Evolutionary conservation across 1,140 invertebrate species (phyloP).

Genomic region (Pantala flavescens): DNA sequence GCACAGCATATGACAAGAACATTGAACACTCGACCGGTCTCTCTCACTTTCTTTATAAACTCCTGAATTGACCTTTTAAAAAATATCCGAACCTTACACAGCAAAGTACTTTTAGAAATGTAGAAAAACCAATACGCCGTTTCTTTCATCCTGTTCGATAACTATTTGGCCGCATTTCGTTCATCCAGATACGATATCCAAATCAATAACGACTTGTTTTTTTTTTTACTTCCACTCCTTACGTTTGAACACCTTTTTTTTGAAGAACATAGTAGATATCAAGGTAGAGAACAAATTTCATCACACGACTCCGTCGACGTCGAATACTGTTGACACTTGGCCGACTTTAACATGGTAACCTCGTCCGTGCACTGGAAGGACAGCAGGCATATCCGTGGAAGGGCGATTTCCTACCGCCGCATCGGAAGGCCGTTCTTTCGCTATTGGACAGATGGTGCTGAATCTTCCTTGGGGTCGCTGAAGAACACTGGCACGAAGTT

Average conservation of each 20-base stretch:
- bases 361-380: not conserved
- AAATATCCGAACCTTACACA: not conserved
- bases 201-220: not conserved
- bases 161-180: not conserved
- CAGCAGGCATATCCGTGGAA: not conserved
- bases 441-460: not conserved
- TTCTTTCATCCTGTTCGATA: not conserved
- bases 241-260: no score
- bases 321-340: not conserved
- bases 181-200: not conserved
- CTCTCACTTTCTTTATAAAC: not conserved
- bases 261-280: no score
- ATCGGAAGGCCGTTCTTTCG: not conserved
- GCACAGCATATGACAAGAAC: not conserved
- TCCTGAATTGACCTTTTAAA: not conserved
- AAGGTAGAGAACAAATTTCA: not conserved
- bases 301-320: not conserved
- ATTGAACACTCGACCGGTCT: not conserved
- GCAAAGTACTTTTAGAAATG: constrained; percentile 1
- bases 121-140: not conserved
- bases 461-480: not conserved
- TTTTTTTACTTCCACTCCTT: not conserved
- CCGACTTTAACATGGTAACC: not conserved
- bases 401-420: not conserved
- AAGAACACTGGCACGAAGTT: not conserved